Percentiles rank a stretch among this genome's conserved stretches.
phyloP scores from a whole-genome alignment of 2,888 invertebrate genomes.

The Clusia tigrina region DNA sequence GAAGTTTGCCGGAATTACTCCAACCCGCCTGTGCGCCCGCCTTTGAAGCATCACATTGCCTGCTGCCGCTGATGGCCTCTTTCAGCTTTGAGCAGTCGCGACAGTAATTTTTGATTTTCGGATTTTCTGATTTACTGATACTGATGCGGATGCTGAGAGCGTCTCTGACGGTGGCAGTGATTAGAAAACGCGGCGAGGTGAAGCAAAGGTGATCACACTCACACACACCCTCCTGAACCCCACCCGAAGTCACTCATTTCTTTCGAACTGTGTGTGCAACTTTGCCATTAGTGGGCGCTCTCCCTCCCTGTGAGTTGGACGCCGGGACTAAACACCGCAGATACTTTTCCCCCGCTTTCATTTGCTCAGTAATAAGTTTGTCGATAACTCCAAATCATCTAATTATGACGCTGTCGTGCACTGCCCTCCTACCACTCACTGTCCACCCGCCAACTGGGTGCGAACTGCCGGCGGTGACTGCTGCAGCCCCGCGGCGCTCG shows the following conservation, averaged over 20 bases:
- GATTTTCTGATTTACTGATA: no score
- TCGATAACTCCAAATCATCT: conserved; percentile 59
- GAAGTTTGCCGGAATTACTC: conserved; percentile 2
- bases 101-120: no score
- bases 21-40: no score
- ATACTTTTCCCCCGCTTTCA: no score
- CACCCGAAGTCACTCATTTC: not conserved
- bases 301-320: no score
- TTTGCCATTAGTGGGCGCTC: conserved; percentile 18
- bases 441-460: not conserved
- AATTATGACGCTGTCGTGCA: conserved; percentile 46
- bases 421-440: conserved; percentile 25
- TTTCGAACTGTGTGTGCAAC: not conserved
- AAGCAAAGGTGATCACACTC: no score
- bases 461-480: not conserved
- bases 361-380: conserved; percentile 43
- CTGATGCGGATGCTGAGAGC: no score
- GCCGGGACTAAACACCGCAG: no score
- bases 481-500: no score
- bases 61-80: not conserved
- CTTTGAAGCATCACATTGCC: not conserved
- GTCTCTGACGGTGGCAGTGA: no score
- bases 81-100: no score
- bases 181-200: no score
- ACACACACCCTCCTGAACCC: not conserved